Evolutionary conservation across 92 coral and sea anemone species (phyloP), one percentile per base, ranked within the genome.

Genomic region (Epizoanthus ramosus): DNA sequence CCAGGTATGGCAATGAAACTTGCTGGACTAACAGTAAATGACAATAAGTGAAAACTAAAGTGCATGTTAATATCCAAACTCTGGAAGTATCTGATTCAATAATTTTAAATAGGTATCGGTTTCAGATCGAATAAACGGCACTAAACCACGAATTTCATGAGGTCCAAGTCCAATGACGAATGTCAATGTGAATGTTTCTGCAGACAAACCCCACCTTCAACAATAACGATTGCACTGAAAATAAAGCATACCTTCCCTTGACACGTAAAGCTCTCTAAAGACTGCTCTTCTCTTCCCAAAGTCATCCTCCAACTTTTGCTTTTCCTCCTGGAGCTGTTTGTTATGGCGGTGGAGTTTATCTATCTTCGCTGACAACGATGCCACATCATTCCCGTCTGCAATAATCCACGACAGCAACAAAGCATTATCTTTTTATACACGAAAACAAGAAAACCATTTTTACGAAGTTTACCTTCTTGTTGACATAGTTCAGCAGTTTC

Each of bases 281-380:
- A 88, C 87, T 22, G 99, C 99, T 87, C 99, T 80, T 63, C 91
- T 94, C 79, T 90, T 92, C 6, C 99, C 99, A 63, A 94, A 97
- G 59, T 97, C 99, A 83, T 84, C 88, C 85, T 97, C 99, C 61
- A 83, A 87, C 54, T 76, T 80, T 82, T 92, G 90, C 64, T 88
- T 92, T 31, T 86, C 85, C 63, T 86, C 31, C 39, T 84, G 67
- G 17, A 92, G 92, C 61, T 90, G 90, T 31, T 82, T 72, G 76
- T 97, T 95, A 71, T 87, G 85, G 39, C 81, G 81, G 45, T 71
- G 88, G n/a, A 92, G 86, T 31, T 85, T 91, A 74, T 79, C 63
- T 58, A 97, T 82, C n/a, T 73, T 81, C 22, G 91, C 82, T 84
- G 76, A 86, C 74, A 97, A 89, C 43, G 83, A 79, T 63, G 85